Percentiles rank a stretch among this genome's conserved stretches.
These are phyloP conservation scores for Urocynchramus pylzowi DNA, from an alignment of 2,113 vertebrate genomes.

Conservation along the genomic window DNA sequence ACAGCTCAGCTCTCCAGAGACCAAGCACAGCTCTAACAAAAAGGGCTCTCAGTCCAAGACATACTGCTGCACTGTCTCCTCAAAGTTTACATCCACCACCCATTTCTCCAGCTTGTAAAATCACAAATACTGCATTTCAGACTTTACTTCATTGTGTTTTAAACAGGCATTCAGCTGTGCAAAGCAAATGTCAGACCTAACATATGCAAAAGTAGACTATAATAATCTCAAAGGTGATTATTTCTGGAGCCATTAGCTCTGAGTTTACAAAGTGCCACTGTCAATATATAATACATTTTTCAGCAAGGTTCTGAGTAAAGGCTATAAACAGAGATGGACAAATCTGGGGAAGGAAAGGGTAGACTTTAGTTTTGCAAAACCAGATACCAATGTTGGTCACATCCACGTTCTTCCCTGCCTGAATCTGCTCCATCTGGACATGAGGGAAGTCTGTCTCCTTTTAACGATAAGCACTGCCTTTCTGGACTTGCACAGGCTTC, in stretches of 20 bases:
- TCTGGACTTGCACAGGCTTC: not conserved
- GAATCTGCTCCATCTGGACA: not conserved
- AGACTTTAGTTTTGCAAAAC: slow-evolving; percentile 6
- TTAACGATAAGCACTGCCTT: not conserved
- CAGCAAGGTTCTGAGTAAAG: not conserved
- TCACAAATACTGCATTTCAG: not conserved
- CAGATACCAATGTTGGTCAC: not conserved
- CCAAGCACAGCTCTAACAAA: not conserved
- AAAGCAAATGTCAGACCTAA: not conserved
- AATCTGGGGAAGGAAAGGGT: not conserved
- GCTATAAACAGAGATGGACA: slow-evolving; percentile 12
- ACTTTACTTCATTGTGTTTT: not conserved
- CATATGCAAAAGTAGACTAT: not conserved
- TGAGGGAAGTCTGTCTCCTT: not conserved
- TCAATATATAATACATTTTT: slow-evolving; percentile 33
- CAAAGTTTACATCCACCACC: not conserved
- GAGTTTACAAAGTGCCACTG: not conserved
- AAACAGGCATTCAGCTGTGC: not conserved
- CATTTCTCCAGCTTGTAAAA: not conserved
- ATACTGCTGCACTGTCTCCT: not conserved
- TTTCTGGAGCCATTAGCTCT: slow-evolving; percentile 8
- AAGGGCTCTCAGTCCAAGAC: not conserved
- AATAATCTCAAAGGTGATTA: slow-evolving; percentile 12
- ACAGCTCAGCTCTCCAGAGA: not conserved
- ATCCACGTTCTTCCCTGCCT: not conserved